Evolutionary conservation across 2,113 vertebrate species (phyloP), one percentile per base, ranked within the genome.

Genomic region (Microcebus jonahi): DNA sequence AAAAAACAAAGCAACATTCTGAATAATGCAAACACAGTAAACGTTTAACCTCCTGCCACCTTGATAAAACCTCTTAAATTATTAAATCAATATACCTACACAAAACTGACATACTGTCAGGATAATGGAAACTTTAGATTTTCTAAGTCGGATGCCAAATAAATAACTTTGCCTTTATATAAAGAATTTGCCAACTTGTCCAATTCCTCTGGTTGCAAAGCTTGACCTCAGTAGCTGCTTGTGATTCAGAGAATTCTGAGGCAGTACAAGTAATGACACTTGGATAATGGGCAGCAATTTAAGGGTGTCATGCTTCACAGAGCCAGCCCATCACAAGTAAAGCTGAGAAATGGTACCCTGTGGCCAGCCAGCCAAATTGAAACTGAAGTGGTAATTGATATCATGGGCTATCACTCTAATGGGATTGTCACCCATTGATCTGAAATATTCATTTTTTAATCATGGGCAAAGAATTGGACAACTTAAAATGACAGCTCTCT

Each of bases 211-310:
- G 83, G 68, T 97, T 98, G 87, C 80, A 94, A 97, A 96, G 90
- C 93, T 97, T 98, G 98, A 98, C 98, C 98, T 97, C 97, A 97
- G 79, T 97, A 98, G 94, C 95, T 97, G 94, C 91, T 98, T 98
- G 96, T 98, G 97, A 98, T 98, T 99, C 95, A 97, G 97, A 97
- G 94, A 98, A 97, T 97, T 99, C 97, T 97, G 97, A 98, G 98
- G 97, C 98, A 97, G 95, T 98, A 97, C 97, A 98, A 97, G 97
- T 98, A 98, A 98, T 99, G 99, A 99, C 98, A 99, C 97, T 98
- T 98, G 96, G 98, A 98, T 99, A 99, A 99, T 99, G 98, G 98
- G 97, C 98, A 99, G 97, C 98, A 99, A 98, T 99, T 99, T 99
- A 98, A 98, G 98, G 98, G 97, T 99, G 99, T 99, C 99, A 98